Conservation (phyloP, 2,113 vertebrate genomes). For the Merops nubicus region DNA sequence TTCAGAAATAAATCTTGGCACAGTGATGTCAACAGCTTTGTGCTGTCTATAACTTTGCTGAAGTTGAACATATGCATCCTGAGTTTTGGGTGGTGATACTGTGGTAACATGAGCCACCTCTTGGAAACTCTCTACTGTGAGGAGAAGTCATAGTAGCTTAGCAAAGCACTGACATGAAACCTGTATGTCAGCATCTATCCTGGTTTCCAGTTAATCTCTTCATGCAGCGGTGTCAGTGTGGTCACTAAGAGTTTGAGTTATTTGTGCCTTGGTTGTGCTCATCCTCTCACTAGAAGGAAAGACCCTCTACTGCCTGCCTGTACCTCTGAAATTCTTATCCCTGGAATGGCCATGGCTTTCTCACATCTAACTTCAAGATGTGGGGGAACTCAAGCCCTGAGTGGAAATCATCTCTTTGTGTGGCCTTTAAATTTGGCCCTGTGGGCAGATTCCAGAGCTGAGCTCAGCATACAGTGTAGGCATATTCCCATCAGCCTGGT, state of each 20-base stretch:
- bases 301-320: not conserved
- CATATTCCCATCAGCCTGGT: not conserved
- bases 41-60: not conserved
- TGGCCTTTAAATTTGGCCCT: not conserved
- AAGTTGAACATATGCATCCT: not conserved
- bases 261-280: not conserved
- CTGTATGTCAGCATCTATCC: rapidly evolving
- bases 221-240: not conserved
- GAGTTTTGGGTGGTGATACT: not conserved
- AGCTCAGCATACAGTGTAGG: not conserved
- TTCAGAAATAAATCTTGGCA: not conserved
- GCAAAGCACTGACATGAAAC: not conserved
- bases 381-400: not conserved
- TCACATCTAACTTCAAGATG: not conserved
- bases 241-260: not conserved
- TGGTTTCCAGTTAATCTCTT: not conserved
- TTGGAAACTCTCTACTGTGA: not conserved
- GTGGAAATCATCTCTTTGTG: not conserved
- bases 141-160: not conserved
- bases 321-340: not conserved
- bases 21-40: not conserved
- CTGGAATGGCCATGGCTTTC: not conserved
- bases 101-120: not conserved
- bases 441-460: not conserved
- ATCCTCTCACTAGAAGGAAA: not conserved